Evolutionary conservation across 2,888 invertebrate genomes (phyloP).

Genomic region (Synergus japonicus): DNA sequence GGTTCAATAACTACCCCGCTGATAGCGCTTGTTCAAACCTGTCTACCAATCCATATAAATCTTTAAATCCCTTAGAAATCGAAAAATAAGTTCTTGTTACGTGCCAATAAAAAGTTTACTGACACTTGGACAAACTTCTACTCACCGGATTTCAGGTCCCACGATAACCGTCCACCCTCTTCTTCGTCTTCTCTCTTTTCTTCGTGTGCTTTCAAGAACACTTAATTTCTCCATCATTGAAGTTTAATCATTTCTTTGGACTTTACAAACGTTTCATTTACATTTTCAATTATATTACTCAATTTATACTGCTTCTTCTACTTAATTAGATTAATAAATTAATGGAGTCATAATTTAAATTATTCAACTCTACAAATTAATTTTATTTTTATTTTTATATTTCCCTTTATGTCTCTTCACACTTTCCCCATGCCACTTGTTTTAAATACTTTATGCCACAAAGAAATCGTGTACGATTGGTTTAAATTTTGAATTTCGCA

Average conservation of each 20-base stretch:
- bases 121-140: slow-evolving; percentile 38
- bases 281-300: neutral
- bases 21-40: neutral
- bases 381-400: too few relatives aligned
- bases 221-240: slow-evolving; percentile 71
- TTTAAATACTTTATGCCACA: neutral
- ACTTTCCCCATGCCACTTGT: neutral
- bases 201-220: slow-evolving; percentile 69
- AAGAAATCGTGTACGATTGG: neutral
- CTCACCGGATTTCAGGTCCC: slow-evolving; percentile 86
- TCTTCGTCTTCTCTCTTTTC: slow-evolving; percentile 79
- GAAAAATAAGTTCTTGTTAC: neutral
- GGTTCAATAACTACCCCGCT: slow-evolving; percentile 11
- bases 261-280: neutral
- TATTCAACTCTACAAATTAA: neutral
- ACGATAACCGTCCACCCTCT: slow-evolving; percentile 88
- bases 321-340: neutral
- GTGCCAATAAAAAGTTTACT: neutral
- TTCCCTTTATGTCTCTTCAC: neutral
- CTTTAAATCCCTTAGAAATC: neutral
- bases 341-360: neutral
- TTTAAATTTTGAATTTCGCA: neutral
- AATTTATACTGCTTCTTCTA: neutral
- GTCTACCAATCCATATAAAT: neutral
- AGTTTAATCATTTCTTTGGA: slow-evolving; percentile 8